Evolutionary conservation across 2,113 vertebrate species (phyloP).

Genomic region (human (Homo sapiens)): GRCh38 chr9:77331501-77332000

Average conservation of each 20-base stretch:
- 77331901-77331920: background rate
- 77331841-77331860: slow-evolving; percentile 18
- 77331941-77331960: background rate
- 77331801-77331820: background rate
- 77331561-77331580: background rate
- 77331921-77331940: background rate
- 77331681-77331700: background rate
- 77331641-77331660: background rate
- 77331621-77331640: background rate
- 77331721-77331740: background rate
- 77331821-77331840: background rate
- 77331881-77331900: slow-evolving; percentile 5
- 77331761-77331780: background rate
- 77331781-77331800: background rate
- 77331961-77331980: background rate
- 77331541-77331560: background rate
- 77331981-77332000: slow-evolving; percentile 54
- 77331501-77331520: background rate
- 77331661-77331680: slow-evolving; percentile 35
- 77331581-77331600: background rate
- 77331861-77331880: slow-evolving; percentile 13
- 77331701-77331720: background rate
- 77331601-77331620: background rate
- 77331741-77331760: background rate
- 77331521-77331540: background rate